Percentiles rank a stretch among this genome's conserved stretches.
These are phyloP conservation scores for Peromyscus melanophrys DNA, from an alignment of 2,797 vertebrate species.

Conservation along the genomic window DNA sequence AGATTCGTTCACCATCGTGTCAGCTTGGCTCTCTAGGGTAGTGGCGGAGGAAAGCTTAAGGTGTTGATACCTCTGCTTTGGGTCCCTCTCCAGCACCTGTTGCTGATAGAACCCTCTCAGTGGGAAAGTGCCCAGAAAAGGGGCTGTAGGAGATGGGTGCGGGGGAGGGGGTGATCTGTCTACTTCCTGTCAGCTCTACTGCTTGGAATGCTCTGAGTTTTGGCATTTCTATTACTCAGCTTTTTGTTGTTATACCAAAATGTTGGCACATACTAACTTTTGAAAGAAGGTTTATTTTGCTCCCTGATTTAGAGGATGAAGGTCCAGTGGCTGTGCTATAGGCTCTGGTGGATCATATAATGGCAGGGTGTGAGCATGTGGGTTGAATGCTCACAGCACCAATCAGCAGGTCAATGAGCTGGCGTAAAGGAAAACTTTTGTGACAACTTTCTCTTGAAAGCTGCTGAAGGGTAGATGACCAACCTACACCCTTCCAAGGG, in stretches of 20 bases:
- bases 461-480: not conserved
- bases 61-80: not conserved
- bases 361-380: too few relatives aligned
- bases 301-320: not conserved
- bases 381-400: too few relatives aligned
- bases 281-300: not conserved
- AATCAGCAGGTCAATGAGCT: not conserved
- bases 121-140: not conserved
- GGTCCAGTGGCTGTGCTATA: not conserved
- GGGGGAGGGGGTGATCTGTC: not conserved
- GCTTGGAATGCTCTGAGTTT: not conserved
- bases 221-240: not conserved
- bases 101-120: not conserved
- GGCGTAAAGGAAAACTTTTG: not conserved
- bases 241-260: not conserved
- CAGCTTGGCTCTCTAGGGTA: not conserved
- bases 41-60: not conserved
- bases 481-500: not conserved
- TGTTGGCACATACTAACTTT: not conserved
- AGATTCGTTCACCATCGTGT: conserved; percentile 19
- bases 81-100: not conserved
- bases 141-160: not conserved
- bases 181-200: not conserved
- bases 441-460: not conserved
- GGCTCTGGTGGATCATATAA: not conserved